Base-by-base conservation (phyloP, 2,113 vertebrate species). In the Pithys albifrons region DNA sequence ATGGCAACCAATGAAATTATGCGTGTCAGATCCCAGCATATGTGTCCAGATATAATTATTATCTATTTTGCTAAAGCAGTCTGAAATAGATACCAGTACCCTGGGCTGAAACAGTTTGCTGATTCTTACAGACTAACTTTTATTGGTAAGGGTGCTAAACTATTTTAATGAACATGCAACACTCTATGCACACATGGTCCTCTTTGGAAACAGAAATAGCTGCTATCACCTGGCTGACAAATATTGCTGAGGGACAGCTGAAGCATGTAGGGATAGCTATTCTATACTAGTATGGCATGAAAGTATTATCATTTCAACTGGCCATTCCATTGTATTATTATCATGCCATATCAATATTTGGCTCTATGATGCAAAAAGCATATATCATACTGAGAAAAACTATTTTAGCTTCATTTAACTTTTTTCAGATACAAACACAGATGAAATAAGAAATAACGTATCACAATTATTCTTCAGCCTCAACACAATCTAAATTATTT, bases 171-270 rank as follows among this genome's bases (percentile, higher is more conserved):
- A 96, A 83, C 70, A 91, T 52, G 5, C 11, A 96, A 84, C 54
- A 61, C 78, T 96, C 31, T 54, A 90, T 58, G 75, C 54, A 65
- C 92, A 95, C 45, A 82, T 65, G 54, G 84, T 77, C 88, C 69
- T 95, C 88, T 93, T 74, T 89, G 87, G 86, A 93, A 97, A 96
- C 90, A 97, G 93, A 97, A 97, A 97, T 96, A 97, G 93, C 96
- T 94, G 61, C 95, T 65, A 86, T 95, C 94, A 96, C 96, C 93
- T 96, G 96, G 94, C 94, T 95, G 82, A 93, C 65, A 96, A 95
- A 86, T 96, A 88, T 72, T 94, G 88, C 93, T 82, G 74, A 93
- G 81, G 49, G 91, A 97, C 97, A 97, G 97, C 97, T 97, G 97
- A 96, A 97, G 88, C 59, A 72, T 61, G 86, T 48, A 88, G 75